Conservation (phyloP, 2,113 vertebrate species). For the Indicator maculatus region DNA sequence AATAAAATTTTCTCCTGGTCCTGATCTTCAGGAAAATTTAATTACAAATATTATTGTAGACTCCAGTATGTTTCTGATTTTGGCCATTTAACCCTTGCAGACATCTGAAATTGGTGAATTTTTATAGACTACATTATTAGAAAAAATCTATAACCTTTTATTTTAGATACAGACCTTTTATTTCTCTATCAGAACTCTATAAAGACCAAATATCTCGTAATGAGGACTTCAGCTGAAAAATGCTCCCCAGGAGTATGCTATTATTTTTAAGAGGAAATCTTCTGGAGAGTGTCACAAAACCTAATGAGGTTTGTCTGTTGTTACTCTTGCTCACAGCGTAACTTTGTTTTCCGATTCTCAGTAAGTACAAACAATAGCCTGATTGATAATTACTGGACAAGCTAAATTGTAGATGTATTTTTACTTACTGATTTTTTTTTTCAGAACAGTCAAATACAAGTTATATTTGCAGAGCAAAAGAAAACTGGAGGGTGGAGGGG, state of each 20-base stretch:
- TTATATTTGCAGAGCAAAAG: neutral
- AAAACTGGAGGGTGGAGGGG: accelerated
- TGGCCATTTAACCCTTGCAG: neutral
- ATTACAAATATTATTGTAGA: neutral
- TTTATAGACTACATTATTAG: neutral
- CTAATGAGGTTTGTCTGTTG: neutral
- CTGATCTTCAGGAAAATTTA: neutral
- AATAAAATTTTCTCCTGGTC: neutral
- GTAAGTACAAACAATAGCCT: neutral
- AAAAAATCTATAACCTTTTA: neutral
- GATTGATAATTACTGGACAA: conserved; percentile 18
- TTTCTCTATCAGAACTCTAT: neutral
- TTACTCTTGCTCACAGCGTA: neutral
- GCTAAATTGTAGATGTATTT: neutral
- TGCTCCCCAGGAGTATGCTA: neutral
- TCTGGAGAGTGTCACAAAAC: neutral
- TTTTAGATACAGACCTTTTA: neutral
- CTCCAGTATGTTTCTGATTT: neutral
- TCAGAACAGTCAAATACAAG: neutral
- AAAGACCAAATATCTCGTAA: neutral
- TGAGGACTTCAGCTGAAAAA: neutral
- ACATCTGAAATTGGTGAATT: neutral
- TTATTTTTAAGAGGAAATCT: conserved; percentile 6
- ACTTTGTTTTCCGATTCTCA: conserved; percentile 34
- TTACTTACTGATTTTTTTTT: neutral